These are phyloP conservation scores for Poecilia wingei DNA, from an alignment of 2,797 vertebrate genomes.

Conservation along the genomic window DNA sequence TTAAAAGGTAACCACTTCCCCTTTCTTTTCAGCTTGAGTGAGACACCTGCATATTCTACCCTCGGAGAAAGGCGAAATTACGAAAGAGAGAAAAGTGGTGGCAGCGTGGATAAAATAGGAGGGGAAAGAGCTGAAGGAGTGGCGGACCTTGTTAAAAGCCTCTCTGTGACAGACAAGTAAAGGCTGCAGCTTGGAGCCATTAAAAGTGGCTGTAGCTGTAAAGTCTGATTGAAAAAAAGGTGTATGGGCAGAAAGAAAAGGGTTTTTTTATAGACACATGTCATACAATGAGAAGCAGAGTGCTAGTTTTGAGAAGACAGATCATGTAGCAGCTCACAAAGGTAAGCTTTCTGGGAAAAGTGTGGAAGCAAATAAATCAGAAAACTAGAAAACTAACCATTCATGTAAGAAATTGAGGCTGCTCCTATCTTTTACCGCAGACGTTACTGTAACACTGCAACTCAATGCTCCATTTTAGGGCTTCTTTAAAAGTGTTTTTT, in stretches of 20 bases:
- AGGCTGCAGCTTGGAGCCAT: constrained; percentile 62
- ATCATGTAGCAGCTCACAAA: background rate
- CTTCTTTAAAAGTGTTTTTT: background rate
- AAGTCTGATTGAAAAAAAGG: constrained; percentile 27
- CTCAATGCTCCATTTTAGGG: background rate
- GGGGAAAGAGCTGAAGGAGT: constrained; percentile 55
- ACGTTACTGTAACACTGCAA: background rate
- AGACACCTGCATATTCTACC: constrained; percentile 38
- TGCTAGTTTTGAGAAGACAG: constrained; percentile 6
- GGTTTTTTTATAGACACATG: constrained; percentile 10
- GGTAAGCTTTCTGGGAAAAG: constrained; percentile 13
- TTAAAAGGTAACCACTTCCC: constrained; percentile 31
- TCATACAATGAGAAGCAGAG: constrained; percentile 24
- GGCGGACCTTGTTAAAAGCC: constrained; percentile 68
- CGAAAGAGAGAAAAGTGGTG: constrained; percentile 35
- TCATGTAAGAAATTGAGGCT: constrained; percentile 9
- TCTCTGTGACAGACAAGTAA: constrained; percentile 60
- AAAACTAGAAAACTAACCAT: constrained; percentile 18
- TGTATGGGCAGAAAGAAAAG: constrained; percentile 10
- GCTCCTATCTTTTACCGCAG: background rate
- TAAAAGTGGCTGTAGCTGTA: constrained; percentile 52
- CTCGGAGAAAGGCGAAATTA: constrained; percentile 49
- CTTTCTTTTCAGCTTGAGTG: constrained; percentile 21
- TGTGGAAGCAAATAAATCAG: constrained; percentile 19
- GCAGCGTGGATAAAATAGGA: constrained; percentile 45